phyloP scores from a whole-genome alignment of 2,797 vertebrate species.

The Pseudomugil gertrudae region DNA sequence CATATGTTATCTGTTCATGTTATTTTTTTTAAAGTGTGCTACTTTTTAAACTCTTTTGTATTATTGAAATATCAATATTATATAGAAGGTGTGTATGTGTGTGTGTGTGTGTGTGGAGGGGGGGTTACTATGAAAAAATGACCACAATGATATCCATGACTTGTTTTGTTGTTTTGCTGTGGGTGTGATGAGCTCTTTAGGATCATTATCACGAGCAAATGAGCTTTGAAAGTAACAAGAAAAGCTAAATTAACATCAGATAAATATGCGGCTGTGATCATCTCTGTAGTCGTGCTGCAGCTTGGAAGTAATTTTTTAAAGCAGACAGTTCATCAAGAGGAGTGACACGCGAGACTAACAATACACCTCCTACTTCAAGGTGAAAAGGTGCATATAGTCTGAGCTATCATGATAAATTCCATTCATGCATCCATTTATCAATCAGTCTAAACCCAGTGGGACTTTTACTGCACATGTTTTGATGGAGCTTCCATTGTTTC shows the following conservation, averaged over 20 bases:
- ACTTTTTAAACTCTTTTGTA: slow-evolving; percentile 1
- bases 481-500: slow-evolving; percentile 9
- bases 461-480: slow-evolving; percentile 9
- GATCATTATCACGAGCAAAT: slow-evolving; percentile 9
- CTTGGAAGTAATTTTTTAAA: slow-evolving; percentile 38
- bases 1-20: not conserved
- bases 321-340: slow-evolving; percentile 44
- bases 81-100: not conserved
- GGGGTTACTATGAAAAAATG: not conserved
- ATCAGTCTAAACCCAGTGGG: slow-evolving; percentile 28
- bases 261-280: slow-evolving; percentile 4
- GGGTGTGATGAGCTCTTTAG: not conserved
- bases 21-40: not conserved
- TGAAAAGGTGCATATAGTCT: slow-evolving; percentile 44
- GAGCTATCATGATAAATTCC: slow-evolving; percentile 37
- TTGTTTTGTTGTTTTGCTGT: not conserved
- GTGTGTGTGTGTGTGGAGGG: too few species aligned
- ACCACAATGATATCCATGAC: not conserved
- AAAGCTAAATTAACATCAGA: not conserved
- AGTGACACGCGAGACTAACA: slow-evolving; percentile 46
- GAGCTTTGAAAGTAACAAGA: not conserved
- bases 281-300: slow-evolving; percentile 14
- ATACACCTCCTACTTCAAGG: slow-evolving; percentile 50
- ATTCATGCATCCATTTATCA: slow-evolving; percentile 32
- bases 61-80: slow-evolving; percentile 14